Evolutionary conservation across 2,797 vertebrate species (phyloP).

Genomic region (Tympanoctomys barrerae): DNA sequence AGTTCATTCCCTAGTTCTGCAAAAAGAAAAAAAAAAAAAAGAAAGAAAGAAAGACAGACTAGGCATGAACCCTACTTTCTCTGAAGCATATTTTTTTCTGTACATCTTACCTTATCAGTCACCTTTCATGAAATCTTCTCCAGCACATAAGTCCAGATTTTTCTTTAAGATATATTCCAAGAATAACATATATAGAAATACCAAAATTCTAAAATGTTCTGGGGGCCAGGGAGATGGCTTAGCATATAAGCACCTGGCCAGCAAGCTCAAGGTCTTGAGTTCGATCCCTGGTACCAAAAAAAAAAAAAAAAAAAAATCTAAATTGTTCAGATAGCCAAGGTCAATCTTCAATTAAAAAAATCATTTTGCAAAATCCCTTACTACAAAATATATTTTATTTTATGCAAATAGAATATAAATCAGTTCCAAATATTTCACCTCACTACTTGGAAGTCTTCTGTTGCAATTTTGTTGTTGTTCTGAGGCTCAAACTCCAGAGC

Average conservation of each 20-base stretch:
- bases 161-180: constrained; percentile 44
- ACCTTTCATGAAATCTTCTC: constrained; percentile 20
- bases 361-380: constrained; percentile 19
- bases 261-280: no score
- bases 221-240: not conserved
- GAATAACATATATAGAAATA: not conserved
- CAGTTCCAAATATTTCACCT: constrained; percentile 52
- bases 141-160: constrained; percentile 4
- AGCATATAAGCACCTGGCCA: no score
- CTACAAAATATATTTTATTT: constrained; percentile 20
- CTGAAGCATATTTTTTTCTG: not conserved
- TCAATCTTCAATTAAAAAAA: not conserved
- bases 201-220: constrained; percentile 48
- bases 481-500: not conserved
- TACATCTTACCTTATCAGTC: not conserved
- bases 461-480: not conserved
- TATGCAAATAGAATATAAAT: constrained; percentile 39
- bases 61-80: constrained; percentile 20
- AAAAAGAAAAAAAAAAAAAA: no score
- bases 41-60: no score
- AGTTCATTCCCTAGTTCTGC: no score
- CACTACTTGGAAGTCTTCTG: constrained; percentile 9
- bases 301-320: constrained; percentile 44
- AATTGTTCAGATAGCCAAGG: not conserved
- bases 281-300: no score